Evolutionary conservation across 1,140 invertebrate genomes (phyloP).

Genomic region (Penaeus chinensis): DNA sequence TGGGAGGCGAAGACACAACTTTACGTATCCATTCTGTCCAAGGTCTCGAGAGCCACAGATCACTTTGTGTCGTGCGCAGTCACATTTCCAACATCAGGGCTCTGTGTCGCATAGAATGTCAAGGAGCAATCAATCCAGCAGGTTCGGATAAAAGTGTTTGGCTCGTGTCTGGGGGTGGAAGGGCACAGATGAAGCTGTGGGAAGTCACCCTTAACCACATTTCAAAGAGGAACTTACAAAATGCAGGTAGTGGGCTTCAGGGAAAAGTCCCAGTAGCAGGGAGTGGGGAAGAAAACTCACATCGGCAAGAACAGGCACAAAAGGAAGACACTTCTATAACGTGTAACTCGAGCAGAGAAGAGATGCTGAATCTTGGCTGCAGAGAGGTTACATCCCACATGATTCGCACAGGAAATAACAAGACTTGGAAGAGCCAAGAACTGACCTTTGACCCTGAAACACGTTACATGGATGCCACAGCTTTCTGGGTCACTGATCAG

Average conservation of each 20-base stretch:
- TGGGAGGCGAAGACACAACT: constrained; percentile 47
- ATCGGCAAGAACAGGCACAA: not conserved
- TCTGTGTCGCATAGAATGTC: constrained; percentile 27
- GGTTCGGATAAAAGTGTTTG: no score
- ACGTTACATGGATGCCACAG: constrained; percentile 43
- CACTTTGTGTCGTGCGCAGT: constrained; percentile 36
- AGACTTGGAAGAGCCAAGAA: constrained; percentile 47
- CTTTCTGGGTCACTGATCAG: constrained; percentile 44
- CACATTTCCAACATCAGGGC: constrained; percentile 42
- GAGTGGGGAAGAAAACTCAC: no score
- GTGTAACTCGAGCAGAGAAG: not conserved
- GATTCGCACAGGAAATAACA: constrained; percentile 44
- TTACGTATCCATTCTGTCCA: constrained; percentile 40
- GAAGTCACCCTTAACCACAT: no score
- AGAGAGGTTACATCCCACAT: constrained; percentile 46
- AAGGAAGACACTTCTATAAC: not conserved
- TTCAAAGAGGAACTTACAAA: no score
- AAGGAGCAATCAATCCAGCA: not conserved
- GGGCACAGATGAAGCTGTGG: not conserved
- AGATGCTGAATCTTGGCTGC: not conserved
- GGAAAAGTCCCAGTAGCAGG: no score
- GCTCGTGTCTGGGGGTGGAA: not conserved
- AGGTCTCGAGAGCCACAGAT: not conserved
- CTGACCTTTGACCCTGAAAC: constrained; percentile 51
- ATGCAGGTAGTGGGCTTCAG: no score